A percentile compares a stretch with the other conserved stretches of the same genome.
These are phyloP conservation scores for Todus mexicanus DNA, from an alignment of 2,797 vertebrate species.

Conservation along the genomic window DNA sequence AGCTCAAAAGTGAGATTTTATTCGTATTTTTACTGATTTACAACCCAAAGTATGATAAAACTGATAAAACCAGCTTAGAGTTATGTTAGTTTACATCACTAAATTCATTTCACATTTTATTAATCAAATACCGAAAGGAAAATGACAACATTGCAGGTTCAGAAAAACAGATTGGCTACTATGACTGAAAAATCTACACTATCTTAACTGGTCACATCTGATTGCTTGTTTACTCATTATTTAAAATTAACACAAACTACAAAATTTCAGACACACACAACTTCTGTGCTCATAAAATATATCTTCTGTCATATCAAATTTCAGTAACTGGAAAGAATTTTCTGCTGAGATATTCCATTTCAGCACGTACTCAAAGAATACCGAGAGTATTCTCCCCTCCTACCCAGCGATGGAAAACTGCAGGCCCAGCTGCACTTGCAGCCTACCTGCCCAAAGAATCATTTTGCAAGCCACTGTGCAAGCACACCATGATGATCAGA, in stretches of 20 bases:
- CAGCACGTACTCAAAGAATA: not conserved
- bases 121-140: constrained; percentile 67
- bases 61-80: constrained; percentile 70
- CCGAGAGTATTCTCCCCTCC: not conserved
- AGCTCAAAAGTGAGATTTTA: constrained; percentile 75
- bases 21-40: constrained; percentile 72
- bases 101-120: constrained; percentile 67
- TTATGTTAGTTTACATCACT: constrained; percentile 64
- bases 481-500: not conserved
- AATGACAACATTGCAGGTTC: constrained; percentile 57
- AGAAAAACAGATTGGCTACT: constrained; percentile 55
- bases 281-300: constrained; percentile 65
- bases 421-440: not conserved
- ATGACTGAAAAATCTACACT: constrained; percentile 55
- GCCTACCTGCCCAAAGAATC: not conserved
- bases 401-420: not conserved
- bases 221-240: constrained; percentile 26
- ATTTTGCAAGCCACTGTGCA: not conserved
- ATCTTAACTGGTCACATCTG: constrained; percentile 40
- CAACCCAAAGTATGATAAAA: constrained; percentile 72
- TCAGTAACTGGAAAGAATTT: constrained; percentile 26
- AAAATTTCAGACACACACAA: constrained; percentile 46
- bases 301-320: constrained; percentile 52
- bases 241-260: constrained; percentile 61
- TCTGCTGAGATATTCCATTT: not conserved